Evolutionary conservation across 2,888 invertebrate genomes (phyloP), one percentile per base, ranked within the genome.

Genomic region (Apamea monoglypha): DNA sequence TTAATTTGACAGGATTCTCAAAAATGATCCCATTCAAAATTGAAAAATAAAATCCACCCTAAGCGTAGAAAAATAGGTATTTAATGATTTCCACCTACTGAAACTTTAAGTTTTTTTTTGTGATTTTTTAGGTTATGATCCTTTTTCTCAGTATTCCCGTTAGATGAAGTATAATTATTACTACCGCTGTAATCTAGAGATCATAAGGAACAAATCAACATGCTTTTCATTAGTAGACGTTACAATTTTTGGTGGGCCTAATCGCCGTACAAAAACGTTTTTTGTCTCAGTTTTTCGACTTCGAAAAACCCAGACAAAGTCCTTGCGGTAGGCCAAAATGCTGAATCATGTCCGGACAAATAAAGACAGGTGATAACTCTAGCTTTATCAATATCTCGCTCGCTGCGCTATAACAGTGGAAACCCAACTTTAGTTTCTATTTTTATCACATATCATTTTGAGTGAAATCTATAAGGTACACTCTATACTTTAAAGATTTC

Each of bases 381-480:
- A 53, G n/a, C 5, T 29, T 47, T n/a, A 29, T 47, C 12, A 18
- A 25, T 12, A 36, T 29, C 7, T 14, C 14, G 14, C 21, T 63
- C 56, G 40, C 71, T 44, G 7, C 10, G 25, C 56, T 44, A 18
- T 29, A 36, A 21, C 50, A 50, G 40, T 67, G 70, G 29, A 25
- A n/a, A 53, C 44, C 0, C 32, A 71, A 32, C 70, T 25, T 64
- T 8, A 36, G 18, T 32, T 61, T 75, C 50, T 75, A 80, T 84
- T 80, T 84, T 74, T 67, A 71, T 32, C 74, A 56, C 18, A 16
- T 59, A 81, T 14, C 1, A 44, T 64, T 80, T 71, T 16, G 63
- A 63, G 71, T 80, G 63, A 70, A 79, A 79, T 53, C 36, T 72
- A n/a, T 50, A 53, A 36, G 25, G 36, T 36, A 18, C 56, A 36